These are phyloP conservation scores for Zaprionus camerounensis DNA, from an alignment of 1,140 invertebrate species.

Conservation along the genomic window DNA sequence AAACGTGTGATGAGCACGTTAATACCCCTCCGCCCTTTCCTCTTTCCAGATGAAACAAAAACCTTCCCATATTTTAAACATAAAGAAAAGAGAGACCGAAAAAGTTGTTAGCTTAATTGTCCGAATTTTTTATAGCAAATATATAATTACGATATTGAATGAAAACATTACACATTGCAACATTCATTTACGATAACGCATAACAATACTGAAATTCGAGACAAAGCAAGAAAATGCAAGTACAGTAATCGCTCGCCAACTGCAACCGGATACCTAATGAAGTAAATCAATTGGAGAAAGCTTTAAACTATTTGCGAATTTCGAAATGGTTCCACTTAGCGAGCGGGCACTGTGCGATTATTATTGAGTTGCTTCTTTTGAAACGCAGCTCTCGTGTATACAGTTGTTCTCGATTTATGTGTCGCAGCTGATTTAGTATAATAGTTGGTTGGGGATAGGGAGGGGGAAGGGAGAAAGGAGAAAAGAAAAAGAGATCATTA, in stretches of 20 bases:
- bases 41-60: neutral
- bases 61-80: constrained; percentile 4
- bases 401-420: constrained; percentile 10
- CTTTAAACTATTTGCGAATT: neutral
- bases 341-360: neutral
- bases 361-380: neutral
- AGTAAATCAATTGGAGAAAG: neutral
- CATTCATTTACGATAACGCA: constrained; percentile 7
- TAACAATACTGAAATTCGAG: constrained; percentile 1
- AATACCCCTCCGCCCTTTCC: neutral
- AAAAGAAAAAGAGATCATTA: constrained; percentile 10
- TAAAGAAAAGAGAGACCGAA: constrained; percentile 8
- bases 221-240: neutral
- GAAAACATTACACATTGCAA: constrained; percentile 11
- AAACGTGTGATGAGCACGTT: constrained; percentile 13
- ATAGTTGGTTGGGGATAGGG: neutral
- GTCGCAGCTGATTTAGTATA: neutral
- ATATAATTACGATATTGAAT: constrained; percentile 43
- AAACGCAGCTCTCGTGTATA: constrained; percentile 5
- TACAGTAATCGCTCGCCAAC: neutral
- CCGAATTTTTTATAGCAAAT: constrained; percentile 53
- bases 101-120: constrained; percentile 66
- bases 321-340: neutral
- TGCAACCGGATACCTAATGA: neutral
- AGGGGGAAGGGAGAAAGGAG: neutral